phyloP scores from a whole-genome alignment of 37 sponge, comb jelly and placozoan species.

The Mnemiopsis leidyi region DNA sequence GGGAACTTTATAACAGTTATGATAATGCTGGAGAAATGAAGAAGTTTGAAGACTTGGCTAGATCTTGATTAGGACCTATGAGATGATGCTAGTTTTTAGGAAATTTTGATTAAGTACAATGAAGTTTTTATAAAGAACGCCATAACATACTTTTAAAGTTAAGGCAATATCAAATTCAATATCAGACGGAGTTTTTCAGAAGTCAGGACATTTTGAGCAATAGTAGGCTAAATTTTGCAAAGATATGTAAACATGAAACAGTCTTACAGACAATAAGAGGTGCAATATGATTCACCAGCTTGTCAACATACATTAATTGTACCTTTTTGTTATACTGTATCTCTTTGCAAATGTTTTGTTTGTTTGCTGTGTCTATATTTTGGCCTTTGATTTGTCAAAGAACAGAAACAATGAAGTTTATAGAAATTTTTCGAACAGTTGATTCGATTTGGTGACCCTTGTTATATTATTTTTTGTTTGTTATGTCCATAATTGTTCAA shows the following conservation, averaged over 20 bases:
- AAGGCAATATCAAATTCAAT: too few species aligned
- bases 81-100: neutral
- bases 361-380: neutral
- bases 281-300: neutral
- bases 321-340: too few species aligned
- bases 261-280: neutral
- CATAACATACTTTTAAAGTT: too few species aligned
- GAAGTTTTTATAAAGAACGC: too few species aligned
- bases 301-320: too few species aligned
- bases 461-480: neutral
- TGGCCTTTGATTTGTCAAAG: neutral
- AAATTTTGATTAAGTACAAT: neutral
- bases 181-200: too few species aligned
- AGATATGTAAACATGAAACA: too few species aligned
- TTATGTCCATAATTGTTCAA: too few species aligned
- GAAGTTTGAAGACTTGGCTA: neutral
- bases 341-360: too few species aligned
- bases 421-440: neutral
- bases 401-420: neutral
- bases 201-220: too few species aligned
- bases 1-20: conserved; percentile 57
- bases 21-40: conserved; percentile 64
- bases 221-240: too few species aligned
- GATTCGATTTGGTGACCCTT: neutral
- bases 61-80: neutral